Base-by-base conservation (phyloP, 2,888 invertebrate species). In the Drosophila eohydei region DNA sequence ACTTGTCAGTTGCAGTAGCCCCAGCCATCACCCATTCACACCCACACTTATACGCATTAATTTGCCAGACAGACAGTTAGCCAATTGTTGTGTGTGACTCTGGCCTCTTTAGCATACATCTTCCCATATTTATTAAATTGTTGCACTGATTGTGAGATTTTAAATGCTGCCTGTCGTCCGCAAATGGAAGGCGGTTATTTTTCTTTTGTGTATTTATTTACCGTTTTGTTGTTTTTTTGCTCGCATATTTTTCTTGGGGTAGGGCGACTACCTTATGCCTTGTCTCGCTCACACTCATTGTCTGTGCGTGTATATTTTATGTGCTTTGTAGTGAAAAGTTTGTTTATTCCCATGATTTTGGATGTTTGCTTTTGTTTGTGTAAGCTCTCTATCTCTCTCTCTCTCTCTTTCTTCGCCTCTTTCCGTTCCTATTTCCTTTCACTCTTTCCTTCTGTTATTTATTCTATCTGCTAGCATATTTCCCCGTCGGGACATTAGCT, bases 141-240 rank as follows among this genome's bases (percentile, higher is more conserved):
- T 73, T 71, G 78, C 73, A 68, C 67, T 71, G 58, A 65, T 73
- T 76, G 73, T 70, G 61, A 54, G 67, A 62, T 68, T 77, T 78
- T 68, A 63, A 71, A 70, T 74, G 62, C 56, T 43, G 59, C 38
- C 55, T 68, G 61, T 64, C 48, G 32, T 32, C 58, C 52, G n/a
- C 46, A 60, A 70, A 55, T 66, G 61, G 67, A 63, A 68, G 67
- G 76, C 81, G 78, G 67, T 70, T 66, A 78, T 70, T 64, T 70
- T 61, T 74, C 86, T 85, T 78, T 79, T 70, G 71, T 72, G 62
- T 80, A 83, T 72, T 73, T 85, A 76, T 80, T 85, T 83, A 79
- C 71, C 40, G 16, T 40, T 59, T 52, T 63, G 57, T 58, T 60
- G 43, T 43, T 76, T 36, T 43, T 73, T 50, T 55, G 40, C 8